A percentile compares a stretch with the other conserved stretches of the same genome.
Evolutionary conservation across 2,797 vertebrate species (phyloP).

Genomic region (Sebastes miniatus): DNA sequence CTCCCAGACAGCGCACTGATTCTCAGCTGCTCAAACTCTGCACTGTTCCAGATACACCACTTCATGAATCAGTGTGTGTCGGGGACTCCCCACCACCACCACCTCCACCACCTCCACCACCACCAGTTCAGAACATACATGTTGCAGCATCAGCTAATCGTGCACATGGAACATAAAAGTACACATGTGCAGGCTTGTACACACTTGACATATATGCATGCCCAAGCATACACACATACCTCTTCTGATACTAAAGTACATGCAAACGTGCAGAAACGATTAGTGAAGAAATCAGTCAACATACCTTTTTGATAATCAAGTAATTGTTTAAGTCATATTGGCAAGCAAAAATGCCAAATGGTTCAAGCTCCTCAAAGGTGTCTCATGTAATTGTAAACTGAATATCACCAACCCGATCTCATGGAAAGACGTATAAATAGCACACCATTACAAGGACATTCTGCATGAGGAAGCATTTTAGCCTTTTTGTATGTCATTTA

Average conservation of each 20-base stretch:
- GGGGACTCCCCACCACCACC: neutral
- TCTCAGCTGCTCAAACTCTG: slow-evolving; percentile 46
- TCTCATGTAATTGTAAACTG: neutral
- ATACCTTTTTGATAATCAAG: neutral
- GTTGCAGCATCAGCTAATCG: neutral
- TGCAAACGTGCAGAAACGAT: neutral
- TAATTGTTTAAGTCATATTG: neutral
- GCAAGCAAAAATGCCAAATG: neutral
- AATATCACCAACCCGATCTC: neutral
- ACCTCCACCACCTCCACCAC: neutral
- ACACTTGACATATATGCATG: neutral
- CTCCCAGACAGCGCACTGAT: slow-evolving; percentile 59
- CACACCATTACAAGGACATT: too few species aligned
- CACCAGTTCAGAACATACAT: neutral
- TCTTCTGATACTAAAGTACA: neutral
- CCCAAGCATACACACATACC: neutral
- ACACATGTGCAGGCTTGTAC: neutral
- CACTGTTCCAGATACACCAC: slow-evolving; percentile 23
- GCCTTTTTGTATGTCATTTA: too few species aligned
- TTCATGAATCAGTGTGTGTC: slow-evolving; percentile 27
- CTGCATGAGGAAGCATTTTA: too few species aligned
- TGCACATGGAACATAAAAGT: neutral
- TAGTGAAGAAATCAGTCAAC: neutral
- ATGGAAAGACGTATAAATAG: too few species aligned
- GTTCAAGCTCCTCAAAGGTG: neutral